Evolutionary conservation across 2,113 vertebrate species (phyloP), one percentile per base, ranked within the genome.

Genomic region (Cepphus grylle): DNA sequence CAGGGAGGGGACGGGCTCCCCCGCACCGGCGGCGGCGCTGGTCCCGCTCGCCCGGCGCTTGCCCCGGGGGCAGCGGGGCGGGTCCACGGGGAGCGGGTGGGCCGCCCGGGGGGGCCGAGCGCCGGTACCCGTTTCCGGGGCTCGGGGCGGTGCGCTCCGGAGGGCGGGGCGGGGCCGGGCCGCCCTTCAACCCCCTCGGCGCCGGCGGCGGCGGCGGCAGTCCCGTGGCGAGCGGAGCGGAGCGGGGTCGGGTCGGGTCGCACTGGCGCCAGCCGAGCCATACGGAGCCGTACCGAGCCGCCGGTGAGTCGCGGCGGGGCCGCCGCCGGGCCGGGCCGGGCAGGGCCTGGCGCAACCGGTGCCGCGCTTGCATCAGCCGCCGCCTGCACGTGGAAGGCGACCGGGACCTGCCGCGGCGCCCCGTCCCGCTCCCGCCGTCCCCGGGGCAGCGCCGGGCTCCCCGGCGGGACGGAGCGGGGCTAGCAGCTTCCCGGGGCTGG

Each of bases 341-440:
- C 19, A 8, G 8, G 7, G 6, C 7, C 59, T 52, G 88, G 72
- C 42, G 67, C 56, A 89, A 32, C 56, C 36, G 20, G 52, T 45
- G 42, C 42, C 6, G 23, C 27, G 30, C 58, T 95, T 95, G 81
- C 91, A 90, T 94, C 93, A 96, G 58, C 95, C 79, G 15, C 56
- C 20, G 25, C 16, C 4, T 17, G 5, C 91, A 77, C 81, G 76
- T 93, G 92, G 94, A 12, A 23, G 10, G 36, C 21, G 17, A 15
- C 26, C 23, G 40, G 26, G 38, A 62, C 19, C 22, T n/a, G 23
- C 21, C 22, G 7, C 6, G 10, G 45, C 4, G 0, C 18, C 26
- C 4, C 9, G 25, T 40, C 34, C 5, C 8, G 21, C 36, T 40
- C 26, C 47, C 36, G 26, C 30, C 14, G 26, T 6, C 9, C 5